Conservation (phyloP, 2,113 vertebrate species). For the Chlorocebus sabaeus region DNA sequence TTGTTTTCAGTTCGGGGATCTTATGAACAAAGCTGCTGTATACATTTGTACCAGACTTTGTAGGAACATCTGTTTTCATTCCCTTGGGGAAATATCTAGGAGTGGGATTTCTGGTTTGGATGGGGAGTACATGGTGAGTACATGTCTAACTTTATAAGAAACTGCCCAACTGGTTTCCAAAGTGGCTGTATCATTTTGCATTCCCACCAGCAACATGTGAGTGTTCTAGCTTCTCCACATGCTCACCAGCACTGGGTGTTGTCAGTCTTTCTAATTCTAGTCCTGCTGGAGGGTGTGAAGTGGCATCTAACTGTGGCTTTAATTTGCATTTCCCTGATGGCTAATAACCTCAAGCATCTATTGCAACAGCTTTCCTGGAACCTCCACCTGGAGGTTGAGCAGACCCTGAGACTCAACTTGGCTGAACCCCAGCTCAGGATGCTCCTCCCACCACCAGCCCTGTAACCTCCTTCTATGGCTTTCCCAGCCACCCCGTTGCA, state of each 20-base stretch:
- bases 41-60: background rate
- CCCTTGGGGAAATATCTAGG: background rate
- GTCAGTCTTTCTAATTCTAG: background rate
- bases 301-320: background rate
- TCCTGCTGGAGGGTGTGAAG: too few species aligned
- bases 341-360: too few species aligned
- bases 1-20: background rate
- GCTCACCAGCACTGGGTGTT: background rate
- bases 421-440: background rate
- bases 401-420: background rate
- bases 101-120: background rate
- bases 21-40: background rate
- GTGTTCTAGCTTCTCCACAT: background rate
- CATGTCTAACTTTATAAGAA: background rate
- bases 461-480: background rate
- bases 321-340: background rate
- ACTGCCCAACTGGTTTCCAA: background rate
- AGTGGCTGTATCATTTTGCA: background rate
- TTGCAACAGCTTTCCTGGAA: background rate
- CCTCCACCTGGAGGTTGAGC: background rate
- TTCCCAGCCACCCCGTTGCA: background rate
- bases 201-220: background rate
- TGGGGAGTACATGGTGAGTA: background rate
- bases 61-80: background rate
- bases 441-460: background rate